Base-by-base conservation (phyloP, 2,113 vertebrate genomes). In the Pongo pygmaeus region DNA sequence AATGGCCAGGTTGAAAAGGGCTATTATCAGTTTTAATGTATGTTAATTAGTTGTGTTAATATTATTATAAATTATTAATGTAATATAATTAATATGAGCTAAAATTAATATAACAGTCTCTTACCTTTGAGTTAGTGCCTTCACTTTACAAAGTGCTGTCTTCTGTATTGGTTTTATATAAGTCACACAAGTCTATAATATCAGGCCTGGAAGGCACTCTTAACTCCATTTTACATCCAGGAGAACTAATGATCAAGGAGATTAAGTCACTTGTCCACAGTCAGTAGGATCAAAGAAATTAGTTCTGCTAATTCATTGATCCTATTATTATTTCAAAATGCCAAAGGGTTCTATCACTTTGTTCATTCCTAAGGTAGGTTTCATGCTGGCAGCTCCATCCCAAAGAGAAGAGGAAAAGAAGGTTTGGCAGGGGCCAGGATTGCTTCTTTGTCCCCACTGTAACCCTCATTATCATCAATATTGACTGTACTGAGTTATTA, bases 1-100 rank as follows among this genome's bases (percentile, higher is more conserved):
- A 99, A 98, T 85, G 25, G 6, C 18, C 72, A 50, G 3, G 27
- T 32, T 50, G 20, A 69, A 55, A 69, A 70, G 16, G 1, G 8
- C 13, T 77, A 64, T 88, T 89, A 78, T 89, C 48, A 25, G 25
- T 77, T 35, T 75, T 89, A 50, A 69, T 77, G 20, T 35, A 14
- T 64, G 32, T 91, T 40, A 80, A 81, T 74, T 59, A 40, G 64
- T 91, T 55, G 23, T 38, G 1, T 55, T 96, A 38, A 50, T 86
- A n/a, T 81, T 78, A 69, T 55, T 93, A 70, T 40, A 12, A 38
- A 35, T 27, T 86, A 6, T 75, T 67, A 30, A 57, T 46, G 5
- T 69, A 79, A 20, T 55, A 57, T 18, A 78, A 78, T 85, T 64
- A 46, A 61, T 23, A 67, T 70, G 57, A 85, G 64, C 40, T 55